Evolutionary conservation across 2,797 vertebrate species (phyloP).

Genomic region (Mus caroli): DNA sequence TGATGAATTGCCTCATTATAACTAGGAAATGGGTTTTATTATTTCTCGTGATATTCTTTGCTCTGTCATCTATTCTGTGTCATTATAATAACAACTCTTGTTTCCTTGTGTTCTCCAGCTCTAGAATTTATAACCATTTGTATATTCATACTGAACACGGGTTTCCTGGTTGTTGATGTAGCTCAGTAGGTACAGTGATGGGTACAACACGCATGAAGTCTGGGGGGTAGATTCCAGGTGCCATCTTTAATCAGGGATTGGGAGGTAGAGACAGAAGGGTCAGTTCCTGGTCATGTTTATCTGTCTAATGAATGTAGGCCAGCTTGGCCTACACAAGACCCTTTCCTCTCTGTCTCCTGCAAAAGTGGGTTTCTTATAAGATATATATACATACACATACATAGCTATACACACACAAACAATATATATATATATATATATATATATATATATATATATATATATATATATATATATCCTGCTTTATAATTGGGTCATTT

Average conservation of each 20-base stretch:
- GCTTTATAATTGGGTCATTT: background rate
- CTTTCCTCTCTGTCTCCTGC: background rate
- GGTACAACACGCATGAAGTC: background rate
- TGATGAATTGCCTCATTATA: constrained; percentile 43
- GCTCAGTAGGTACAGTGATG: background rate
- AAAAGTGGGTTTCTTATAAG: background rate
- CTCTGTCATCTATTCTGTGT: constrained; percentile 10
- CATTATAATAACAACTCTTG: background rate
- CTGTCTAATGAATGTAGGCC: background rate
- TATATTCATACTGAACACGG: background rate
- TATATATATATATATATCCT: background rate
- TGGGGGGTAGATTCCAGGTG: background rate
- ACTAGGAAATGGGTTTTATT: constrained; percentile 8
- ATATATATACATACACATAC: too few relatives aligned
- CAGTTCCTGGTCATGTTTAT: background rate
- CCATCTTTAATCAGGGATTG: background rate
- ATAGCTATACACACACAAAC: too few relatives aligned
- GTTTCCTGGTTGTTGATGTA: background rate
- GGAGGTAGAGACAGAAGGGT: background rate
- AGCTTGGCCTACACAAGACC: background rate
- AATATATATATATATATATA: background rate
- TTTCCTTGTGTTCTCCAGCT: background rate
- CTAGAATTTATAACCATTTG: background rate
- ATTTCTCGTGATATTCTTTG: constrained; percentile 16
- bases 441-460: background rate